Percentiles rank a stretch among this genome's conserved stretches.
Conservation (phyloP, 2,797 vertebrate genomes). For the Glossophaga mutica region DNA sequence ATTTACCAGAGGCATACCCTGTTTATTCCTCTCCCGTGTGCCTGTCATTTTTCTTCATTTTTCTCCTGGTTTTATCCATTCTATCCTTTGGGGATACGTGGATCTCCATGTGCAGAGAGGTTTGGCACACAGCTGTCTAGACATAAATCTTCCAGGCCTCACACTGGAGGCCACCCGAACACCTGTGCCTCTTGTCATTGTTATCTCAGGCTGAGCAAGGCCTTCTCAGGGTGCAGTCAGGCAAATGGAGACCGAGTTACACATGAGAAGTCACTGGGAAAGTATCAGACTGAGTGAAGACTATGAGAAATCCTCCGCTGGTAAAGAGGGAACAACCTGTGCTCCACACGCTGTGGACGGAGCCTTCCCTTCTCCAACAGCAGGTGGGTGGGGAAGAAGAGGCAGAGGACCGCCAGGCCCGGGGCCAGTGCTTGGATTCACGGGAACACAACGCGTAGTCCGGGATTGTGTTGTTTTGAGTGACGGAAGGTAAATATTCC, state of each 20-base stretch:
- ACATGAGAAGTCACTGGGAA: background rate
- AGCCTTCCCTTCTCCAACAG: background rate
- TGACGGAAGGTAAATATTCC: background rate
- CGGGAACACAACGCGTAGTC: background rate
- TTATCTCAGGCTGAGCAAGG: background rate
- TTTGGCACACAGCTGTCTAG: constrained; percentile 41
- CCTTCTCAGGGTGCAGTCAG: background rate
- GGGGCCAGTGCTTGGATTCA: background rate
- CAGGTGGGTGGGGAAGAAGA: background rate
- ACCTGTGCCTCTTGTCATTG: constrained; percentile 20
- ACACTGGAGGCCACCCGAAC: background rate
- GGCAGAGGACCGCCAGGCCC: background rate
- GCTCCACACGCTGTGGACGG: background rate
- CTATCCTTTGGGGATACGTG: constrained; percentile 73
- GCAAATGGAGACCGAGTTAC: background rate
- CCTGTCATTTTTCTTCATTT: constrained; percentile 82
- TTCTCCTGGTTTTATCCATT: constrained; percentile 75
- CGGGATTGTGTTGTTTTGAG: background rate
- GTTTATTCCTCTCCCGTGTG: constrained; percentile 71
- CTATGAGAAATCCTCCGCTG: background rate
- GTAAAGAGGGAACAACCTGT: background rate
- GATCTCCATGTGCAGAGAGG: constrained; percentile 49
- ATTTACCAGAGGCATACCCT: constrained; percentile 75
- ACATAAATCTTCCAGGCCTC: constrained; percentile 51
- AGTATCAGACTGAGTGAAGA: background rate